Evolutionary conservation across 2,797 vertebrate genomes (phyloP).

Genomic region (Neopelma chrysocephalum): DNA sequence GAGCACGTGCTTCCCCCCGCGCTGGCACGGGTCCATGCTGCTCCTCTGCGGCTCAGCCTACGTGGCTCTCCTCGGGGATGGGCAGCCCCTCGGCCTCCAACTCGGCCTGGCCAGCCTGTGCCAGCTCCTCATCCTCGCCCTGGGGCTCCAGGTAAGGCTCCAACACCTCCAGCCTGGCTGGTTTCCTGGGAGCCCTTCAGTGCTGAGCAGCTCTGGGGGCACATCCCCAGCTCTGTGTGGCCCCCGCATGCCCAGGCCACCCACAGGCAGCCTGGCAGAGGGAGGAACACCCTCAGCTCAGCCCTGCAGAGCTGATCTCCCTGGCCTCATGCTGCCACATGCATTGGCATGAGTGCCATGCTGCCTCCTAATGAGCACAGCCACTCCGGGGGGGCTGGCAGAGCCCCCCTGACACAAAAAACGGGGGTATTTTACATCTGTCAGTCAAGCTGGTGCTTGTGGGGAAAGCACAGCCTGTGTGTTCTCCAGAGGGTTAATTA

Average conservation of each 20-base stretch:
- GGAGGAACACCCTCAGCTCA: background rate
- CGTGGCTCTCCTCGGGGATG: background rate
- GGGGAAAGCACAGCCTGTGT: background rate
- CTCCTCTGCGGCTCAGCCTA: background rate
- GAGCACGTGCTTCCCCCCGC: background rate
- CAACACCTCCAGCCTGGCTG: background rate
- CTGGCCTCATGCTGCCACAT: rapidly evolving
- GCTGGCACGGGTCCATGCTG: background rate
- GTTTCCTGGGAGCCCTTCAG: rapidly evolving
- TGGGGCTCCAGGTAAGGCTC: conserved; percentile 28
- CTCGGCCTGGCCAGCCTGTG: background rate
- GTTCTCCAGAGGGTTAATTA: background rate
- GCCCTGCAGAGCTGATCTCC: background rate
- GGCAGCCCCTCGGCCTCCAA: background rate
- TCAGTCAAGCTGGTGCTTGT: background rate
- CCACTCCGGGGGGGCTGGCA: rapidly evolving
- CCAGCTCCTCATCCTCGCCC: conserved; percentile 18
- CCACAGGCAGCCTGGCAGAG: rapidly evolving
- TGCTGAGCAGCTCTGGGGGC: rapidly evolving
- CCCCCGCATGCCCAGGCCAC: background rate
- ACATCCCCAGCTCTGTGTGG: rapidly evolving
- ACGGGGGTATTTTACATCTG: background rate
- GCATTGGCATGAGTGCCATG: rapidly evolving
- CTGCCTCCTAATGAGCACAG: background rate
- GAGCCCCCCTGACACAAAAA: rapidly evolving